phyloP scores from a whole-genome alignment of 2,888 invertebrate species.

The Erynnis tages region DNA sequence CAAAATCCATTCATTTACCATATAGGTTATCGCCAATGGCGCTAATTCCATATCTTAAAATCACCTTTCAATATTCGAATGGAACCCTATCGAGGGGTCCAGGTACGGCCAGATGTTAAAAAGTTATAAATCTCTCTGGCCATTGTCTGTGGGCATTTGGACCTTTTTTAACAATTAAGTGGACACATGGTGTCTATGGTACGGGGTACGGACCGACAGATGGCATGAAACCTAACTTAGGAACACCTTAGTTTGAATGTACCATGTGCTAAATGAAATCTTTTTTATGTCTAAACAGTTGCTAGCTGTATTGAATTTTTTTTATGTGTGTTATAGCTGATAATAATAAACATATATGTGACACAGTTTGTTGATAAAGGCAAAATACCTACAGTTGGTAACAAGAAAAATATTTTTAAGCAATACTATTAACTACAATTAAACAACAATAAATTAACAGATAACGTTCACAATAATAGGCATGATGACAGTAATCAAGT shows the following conservation, averaged over 20 bases:
- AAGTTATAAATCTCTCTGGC: conserved; percentile 56
- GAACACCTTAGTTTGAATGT: conserved; percentile 19
- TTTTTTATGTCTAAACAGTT: conserved; percentile 20
- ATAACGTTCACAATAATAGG: no score
- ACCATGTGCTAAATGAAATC: conserved; percentile 24
- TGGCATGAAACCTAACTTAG: conserved; percentile 35
- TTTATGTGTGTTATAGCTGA: neutral
- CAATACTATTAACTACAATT: no score
- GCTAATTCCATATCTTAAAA: conserved; percentile 25
- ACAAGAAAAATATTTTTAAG: no score
- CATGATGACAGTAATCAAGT: no score
- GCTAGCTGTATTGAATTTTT: neutral
- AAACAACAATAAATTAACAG: no score
- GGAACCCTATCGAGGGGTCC: conserved; percentile 47
- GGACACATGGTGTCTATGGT: conserved; percentile 59
- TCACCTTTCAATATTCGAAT: conserved; percentile 28
- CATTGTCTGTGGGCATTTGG: conserved; percentile 59
- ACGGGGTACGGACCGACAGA: conserved; percentile 44
- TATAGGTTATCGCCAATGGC: conserved; percentile 12
- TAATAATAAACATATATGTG: neutral
- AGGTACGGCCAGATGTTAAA: conserved; percentile 62
- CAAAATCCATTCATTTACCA: no score
- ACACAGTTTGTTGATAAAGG: neutral
- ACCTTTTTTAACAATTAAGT: conserved; percentile 58
- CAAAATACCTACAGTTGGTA: no score